phyloP scores from a whole-genome alignment of 2,797 vertebrate genomes.

The Sebastes trivittatus region DNA sequence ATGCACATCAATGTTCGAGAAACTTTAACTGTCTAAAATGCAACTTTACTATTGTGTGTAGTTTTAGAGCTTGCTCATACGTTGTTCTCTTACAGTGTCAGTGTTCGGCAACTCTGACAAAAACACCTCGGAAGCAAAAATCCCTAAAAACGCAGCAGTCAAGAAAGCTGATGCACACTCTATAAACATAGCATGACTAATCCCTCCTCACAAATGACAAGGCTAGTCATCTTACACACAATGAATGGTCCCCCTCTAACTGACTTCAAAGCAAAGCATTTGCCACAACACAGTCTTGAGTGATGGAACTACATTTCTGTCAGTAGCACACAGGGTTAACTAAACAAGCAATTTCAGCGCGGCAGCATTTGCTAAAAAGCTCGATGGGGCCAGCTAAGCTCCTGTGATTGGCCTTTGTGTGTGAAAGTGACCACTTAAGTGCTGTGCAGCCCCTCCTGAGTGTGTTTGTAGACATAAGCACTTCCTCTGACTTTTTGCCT shows the following conservation, averaged over 20 bases:
- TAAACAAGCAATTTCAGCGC: slow-evolving; percentile 46
- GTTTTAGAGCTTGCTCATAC: not conserved
- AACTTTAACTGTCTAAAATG: not conserved
- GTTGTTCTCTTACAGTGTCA: slow-evolving; percentile 12
- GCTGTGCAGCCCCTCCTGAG: slow-evolving; percentile 51
- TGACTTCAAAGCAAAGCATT: slow-evolving; percentile 65
- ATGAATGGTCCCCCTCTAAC: slow-evolving; percentile 25
- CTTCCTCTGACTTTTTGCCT: slow-evolving; percentile 69
- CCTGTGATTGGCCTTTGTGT: slow-evolving; percentile 70
- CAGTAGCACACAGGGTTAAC: slow-evolving; percentile 42
- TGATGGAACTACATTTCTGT: slow-evolving; percentile 23
- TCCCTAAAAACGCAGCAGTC: slow-evolving; percentile 53
- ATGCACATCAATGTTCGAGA: not conserved
- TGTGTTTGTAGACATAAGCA: slow-evolving; percentile 72
- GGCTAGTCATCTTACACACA: slow-evolving; percentile 52
- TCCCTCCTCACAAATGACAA: slow-evolving; percentile 62
- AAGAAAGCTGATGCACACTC: slow-evolving; percentile 53
- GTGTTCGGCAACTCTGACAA: slow-evolving; percentile 20
- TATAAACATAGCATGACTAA: slow-evolving; percentile 67
- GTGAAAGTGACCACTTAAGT: slow-evolving; percentile 72
- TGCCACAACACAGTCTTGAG: slow-evolving; percentile 27
- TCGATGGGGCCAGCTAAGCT: slow-evolving; percentile 70
- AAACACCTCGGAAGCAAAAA: slow-evolving; percentile 55
- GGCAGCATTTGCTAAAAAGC: slow-evolving; percentile 62
- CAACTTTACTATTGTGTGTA: not conserved